Evolutionary conservation across 2,113 vertebrate species (phyloP), one percentile per base, ranked within the genome.

Genomic region (Eleginops maclovinus): DNA sequence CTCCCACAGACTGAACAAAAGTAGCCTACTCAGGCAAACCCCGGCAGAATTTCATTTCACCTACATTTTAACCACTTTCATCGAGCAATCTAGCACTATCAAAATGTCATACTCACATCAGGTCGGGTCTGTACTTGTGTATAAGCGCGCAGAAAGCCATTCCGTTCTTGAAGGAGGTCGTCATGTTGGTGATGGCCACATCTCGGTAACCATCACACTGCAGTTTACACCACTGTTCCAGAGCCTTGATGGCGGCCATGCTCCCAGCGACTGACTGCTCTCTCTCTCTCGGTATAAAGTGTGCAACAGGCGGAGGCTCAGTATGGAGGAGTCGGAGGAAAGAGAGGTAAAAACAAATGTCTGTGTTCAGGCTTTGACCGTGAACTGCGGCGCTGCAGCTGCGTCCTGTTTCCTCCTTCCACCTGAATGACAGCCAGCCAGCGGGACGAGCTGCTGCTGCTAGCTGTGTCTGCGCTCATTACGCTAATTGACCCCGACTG

Each of bases 121-220:
- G 95, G 60, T 99, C 98, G 2, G 98, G 98, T 85, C 97, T 94
- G 95, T 96, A 96, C 13, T 95, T 96, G 91, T 99, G 97, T 46
- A 99, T 96, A 16, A 99, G 95, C 49, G 98, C 98, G 15, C 98
- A 99, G 91, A 99, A 99, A 68, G 98, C 98, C 91, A 99, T 61
- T 56, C 98, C 98, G 79, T 96, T 96, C 85, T 96, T 95, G 94
- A 99, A 99, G 0, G 98, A 99, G 10, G 96, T 96, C 58, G 97
- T 99, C 98, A 99, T 99, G 94, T 99, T 98, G 89, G 92, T 96
- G 88, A 99, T 93, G 81, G 61, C 88, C 82, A 99, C 97, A 59
- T 96, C 96, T 22, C 91, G 85, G 93, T 99, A 99, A 17, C 97
- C 98, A 19, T 96, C 95, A 55, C 96, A 98, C 40, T 98, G 96